Base-by-base conservation (phyloP, 92 coral and sea anemone genomes). In the Parazoanthus darwini region DNA sequence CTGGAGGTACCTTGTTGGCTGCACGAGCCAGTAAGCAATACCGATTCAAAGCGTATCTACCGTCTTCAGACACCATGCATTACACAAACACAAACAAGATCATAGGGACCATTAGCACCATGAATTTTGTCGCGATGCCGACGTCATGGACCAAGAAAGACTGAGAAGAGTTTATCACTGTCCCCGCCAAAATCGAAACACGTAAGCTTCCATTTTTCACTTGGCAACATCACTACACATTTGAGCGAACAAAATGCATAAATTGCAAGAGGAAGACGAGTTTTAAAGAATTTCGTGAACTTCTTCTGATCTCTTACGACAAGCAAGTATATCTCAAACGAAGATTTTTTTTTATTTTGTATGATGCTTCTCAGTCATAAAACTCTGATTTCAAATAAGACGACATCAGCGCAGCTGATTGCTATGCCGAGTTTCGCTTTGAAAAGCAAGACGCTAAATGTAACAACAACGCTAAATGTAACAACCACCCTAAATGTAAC, bases 141-240 rank as follows among this genome's bases (percentile, higher is more conserved):
- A 82, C 26, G 86, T 48, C 72, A 82, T 82, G 38, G 42, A 82
- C 86, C 75, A 75, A 82, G 86, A 33, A 82, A 48, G 86, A 59
- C 86, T 82, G 43, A 37, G 86, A 48, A 54, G 7, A 82, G 86
- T 82, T 82, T 25, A 25, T 23, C 39, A 46, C 72, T 75, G 72
- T 56, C 39, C 73, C 74, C 86, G 74, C 39, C 86, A 8, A 82
- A 82, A 80, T 79, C 83, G 43, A 80, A 51, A 80, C n/a, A 80
- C 65, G 50, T 80, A 50, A 80, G 25, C 85, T 80, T 63, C 20
- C 39, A 80, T 51, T 77, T 39, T 39, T 39, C 13, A 77, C 54
- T 29, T 26, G 54, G n/a, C 54, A 39, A 22, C 51, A 51, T 43
- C 51, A 77, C 36, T 36, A 36, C 81, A 77, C 25, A 77, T 51